Conservation (phyloP, 2,113 vertebrate genomes). For the Odocoileus hemionus region DNA sequence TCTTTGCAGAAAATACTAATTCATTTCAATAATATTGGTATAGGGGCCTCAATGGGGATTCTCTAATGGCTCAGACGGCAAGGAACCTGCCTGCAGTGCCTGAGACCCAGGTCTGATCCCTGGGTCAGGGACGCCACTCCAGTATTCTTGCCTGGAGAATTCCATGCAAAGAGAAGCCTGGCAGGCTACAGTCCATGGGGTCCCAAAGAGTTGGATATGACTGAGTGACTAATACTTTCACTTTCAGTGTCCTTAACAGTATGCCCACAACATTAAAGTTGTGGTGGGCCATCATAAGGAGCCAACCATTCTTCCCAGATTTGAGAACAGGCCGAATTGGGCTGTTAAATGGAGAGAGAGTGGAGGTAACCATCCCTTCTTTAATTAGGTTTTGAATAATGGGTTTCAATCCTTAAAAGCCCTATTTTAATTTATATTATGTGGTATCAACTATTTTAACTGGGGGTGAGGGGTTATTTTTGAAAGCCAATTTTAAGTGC, state of each 20-base stretch:
- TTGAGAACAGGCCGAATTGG: neutral
- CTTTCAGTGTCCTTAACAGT: neutral
- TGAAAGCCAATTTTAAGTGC: neutral
- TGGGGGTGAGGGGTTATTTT: neutral
- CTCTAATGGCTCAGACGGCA: neutral
- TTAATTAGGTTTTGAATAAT: neutral
- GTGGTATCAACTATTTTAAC: neutral
- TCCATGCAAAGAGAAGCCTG: neutral
- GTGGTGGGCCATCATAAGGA: neutral
- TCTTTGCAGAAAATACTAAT: neutral
- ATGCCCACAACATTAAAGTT: neutral
- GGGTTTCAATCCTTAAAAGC: neutral
- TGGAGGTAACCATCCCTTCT: neutral
- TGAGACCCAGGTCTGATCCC: neutral
- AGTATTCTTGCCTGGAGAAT: neutral
- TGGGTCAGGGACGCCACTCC: neutral
- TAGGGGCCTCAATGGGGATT: neutral
- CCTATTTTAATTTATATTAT: neutral
- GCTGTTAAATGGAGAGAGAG: neutral
- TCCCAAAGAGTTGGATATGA: neutral
- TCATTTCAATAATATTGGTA: neutral
- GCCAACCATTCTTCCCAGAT: neutral
- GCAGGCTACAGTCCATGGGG: neutral
- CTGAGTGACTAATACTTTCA: neutral
- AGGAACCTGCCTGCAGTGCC: neutral